Conservation (phyloP, 2,888 invertebrate genomes). For the Rhimphoctona megacephalus region DNA sequence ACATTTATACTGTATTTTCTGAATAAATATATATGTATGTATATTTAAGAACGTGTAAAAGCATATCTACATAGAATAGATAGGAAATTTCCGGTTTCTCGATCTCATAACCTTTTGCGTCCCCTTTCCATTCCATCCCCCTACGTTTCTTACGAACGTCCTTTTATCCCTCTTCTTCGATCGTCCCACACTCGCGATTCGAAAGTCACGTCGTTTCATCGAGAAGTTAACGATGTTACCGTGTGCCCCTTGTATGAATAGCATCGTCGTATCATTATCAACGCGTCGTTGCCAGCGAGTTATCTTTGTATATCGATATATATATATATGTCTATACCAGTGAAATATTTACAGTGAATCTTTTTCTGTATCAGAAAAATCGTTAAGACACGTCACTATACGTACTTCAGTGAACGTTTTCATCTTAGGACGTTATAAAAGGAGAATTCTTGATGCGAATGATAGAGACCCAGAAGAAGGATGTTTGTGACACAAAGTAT, state of each 20-base stretch:
- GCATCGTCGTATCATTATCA: constrained; percentile 83
- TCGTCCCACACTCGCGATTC: constrained; percentile 59
- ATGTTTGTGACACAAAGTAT: constrained; percentile 6
- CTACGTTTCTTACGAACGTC: constrained; percentile 39
- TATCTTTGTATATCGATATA: constrained; percentile 41
- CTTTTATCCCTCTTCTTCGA: constrained; percentile 54
- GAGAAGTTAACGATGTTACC: constrained; percentile 84
- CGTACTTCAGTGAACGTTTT: background rate
- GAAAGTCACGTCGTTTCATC: constrained; percentile 75
- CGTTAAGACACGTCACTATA: constrained; percentile 4
- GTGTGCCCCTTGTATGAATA: constrained; percentile 78
- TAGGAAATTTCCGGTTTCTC: constrained; percentile 77
- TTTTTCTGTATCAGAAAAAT: constrained; percentile 1
- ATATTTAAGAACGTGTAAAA: constrained; percentile 40
- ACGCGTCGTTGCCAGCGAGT: constrained; percentile 82
- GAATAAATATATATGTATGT: constrained; percentile 41
- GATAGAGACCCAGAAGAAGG: background rate
- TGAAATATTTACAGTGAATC: background rate
- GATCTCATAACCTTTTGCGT: constrained; percentile 72
- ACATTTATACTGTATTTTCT: constrained; percentile 43
- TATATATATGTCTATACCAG: background rate
- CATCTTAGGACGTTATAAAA: constrained; percentile 19
- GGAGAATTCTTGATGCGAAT: background rate
- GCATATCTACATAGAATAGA: constrained; percentile 76
- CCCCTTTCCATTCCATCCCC: constrained; percentile 42